Conservation (phyloP, 2,113 vertebrate genomes). For the Apteryx mantelli region DNA sequence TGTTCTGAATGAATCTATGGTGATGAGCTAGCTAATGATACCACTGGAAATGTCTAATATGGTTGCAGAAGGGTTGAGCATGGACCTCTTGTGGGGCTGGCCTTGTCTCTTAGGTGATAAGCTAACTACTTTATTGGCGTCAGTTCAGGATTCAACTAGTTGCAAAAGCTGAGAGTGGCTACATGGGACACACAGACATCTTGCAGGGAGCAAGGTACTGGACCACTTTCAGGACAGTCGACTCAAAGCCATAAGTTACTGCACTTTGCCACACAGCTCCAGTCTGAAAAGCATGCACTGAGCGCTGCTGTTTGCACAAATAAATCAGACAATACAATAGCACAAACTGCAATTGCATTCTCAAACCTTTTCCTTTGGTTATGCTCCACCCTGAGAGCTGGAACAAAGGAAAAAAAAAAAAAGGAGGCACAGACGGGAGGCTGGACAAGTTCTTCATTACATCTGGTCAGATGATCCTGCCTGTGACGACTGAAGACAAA, state of each 20-base stretch:
- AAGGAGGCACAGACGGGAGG: neutral
- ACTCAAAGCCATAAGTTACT: neutral
- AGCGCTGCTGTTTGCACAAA: neutral
- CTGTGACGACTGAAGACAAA: neutral
- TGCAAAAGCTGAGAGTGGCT: neutral
- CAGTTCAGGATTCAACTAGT: neutral
- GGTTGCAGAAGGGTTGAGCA: neutral
- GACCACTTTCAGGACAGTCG: neutral
- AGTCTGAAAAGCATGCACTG: neutral
- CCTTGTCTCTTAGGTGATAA: neutral
- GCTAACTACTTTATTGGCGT: too few species aligned
- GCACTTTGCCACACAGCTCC: neutral
- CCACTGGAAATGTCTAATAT: neutral
- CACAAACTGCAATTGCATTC: neutral
- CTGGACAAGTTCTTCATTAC: neutral
- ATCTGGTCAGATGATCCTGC: neutral
- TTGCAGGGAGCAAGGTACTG: neutral
- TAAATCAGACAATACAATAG: neutral
- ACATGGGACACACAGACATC: neutral
- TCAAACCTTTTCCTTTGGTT: neutral
- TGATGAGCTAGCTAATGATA: rapidly evolving
- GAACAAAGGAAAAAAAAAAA: neutral
- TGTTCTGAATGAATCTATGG: neutral
- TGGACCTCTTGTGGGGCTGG: neutral
- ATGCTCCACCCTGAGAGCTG: neutral